Conservation (phyloP, 2,888 invertebrate genomes). For the Chymomyza fuscimana region DNA sequence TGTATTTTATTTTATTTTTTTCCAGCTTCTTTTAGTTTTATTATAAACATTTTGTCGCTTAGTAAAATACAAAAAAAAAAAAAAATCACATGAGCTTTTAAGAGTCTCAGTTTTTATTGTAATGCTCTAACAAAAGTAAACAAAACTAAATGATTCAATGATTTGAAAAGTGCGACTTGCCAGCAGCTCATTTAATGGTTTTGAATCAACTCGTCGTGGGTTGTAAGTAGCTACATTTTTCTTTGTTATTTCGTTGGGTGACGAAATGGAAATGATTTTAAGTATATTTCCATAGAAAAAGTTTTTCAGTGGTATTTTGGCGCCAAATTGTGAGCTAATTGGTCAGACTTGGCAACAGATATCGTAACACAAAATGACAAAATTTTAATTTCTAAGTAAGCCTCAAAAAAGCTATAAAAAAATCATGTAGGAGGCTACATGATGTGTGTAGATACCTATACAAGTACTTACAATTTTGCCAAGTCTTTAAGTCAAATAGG, state of each 20-base stretch:
- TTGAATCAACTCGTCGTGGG: neutral
- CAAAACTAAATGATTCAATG: constrained; percentile 2
- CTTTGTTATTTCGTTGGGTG: neutral
- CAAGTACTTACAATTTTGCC: too few relatives aligned
- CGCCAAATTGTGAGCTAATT: neutral
- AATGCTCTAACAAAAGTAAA: neutral
- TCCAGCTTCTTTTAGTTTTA: neutral
- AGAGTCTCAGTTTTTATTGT: neutral
- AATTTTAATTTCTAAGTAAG: too few relatives aligned
- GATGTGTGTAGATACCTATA: too few relatives aligned
- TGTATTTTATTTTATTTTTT: neutral
- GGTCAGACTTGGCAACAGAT: neutral
- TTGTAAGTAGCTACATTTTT: neutral
- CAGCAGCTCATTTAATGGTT: neutral
- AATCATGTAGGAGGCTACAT: too few relatives aligned
- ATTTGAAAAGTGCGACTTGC: constrained; percentile 1
- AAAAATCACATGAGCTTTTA: neutral
- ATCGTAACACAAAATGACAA: neutral
- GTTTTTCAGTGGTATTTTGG: neutral
- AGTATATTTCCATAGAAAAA: neutral
- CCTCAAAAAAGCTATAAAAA: too few relatives aligned
- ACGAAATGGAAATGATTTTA: neutral
- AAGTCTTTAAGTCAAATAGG: too few relatives aligned
- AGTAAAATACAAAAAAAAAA: neutral
- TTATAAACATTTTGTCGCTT: neutral